Conservation (phyloP, 2,797 vertebrate species). For the Phaenicophaeus curvirostris region DNA sequence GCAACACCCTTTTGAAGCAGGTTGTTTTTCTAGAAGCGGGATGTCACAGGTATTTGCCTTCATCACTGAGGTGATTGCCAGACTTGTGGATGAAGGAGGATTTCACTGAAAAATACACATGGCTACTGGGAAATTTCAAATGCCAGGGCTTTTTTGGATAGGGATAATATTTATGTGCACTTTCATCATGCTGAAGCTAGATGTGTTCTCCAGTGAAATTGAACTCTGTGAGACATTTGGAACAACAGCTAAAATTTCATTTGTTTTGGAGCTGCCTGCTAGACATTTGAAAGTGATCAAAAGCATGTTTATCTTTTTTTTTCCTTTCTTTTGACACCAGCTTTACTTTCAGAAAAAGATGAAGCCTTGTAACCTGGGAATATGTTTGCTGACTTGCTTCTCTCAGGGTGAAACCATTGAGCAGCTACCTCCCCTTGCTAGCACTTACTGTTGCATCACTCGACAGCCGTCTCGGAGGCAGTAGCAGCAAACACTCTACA, state of each 20-base stretch:
- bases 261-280: neutral
- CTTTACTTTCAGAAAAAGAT: neutral
- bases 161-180: neutral
- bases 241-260: neutral
- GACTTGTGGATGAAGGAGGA: neutral
- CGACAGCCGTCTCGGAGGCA: accelerated
- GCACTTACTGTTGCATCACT: accelerated
- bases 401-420: accelerated
- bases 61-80: neutral
- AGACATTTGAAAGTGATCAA: neutral
- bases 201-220: neutral
- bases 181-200: neutral
- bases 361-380: neutral
- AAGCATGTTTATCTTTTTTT: neutral
- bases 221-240: neutral
- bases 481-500: accelerated
- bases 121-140: neutral
- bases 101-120: neutral
- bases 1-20: neutral
- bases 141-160: neutral
- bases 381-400: accelerated
- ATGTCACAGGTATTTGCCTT: neutral
- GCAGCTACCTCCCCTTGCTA: neutral
- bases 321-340: neutral
- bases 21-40: neutral